Conservation (phyloP, 2,797 vertebrate species). For the Chiloscyllium punctatum region DNA sequence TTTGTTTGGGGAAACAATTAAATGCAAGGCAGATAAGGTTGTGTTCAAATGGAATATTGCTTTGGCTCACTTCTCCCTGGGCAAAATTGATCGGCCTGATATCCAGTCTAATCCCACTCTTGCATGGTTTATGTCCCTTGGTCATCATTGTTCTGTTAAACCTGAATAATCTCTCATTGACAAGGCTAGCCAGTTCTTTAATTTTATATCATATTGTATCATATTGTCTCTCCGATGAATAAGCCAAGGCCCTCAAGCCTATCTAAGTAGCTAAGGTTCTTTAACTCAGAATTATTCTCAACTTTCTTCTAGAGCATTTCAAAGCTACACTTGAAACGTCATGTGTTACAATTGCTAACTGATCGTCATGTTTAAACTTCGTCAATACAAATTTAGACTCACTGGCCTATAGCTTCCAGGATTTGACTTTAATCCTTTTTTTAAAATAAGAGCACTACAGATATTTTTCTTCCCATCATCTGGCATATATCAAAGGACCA, state of each 20-base stretch:
- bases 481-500: not conserved
- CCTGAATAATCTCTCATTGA: not conserved
- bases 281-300: not conserved
- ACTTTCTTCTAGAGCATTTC: not conserved
- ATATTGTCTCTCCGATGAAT: not conserved
- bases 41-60: not conserved
- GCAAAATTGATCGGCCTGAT: not conserved
- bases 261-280: not conserved
- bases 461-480: not conserved
- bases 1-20: not conserved
- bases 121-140: not conserved
- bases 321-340: not conserved
- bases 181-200: not conserved
- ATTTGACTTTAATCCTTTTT: slow-evolving; percentile 19
- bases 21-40: not conserved
- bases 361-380: not conserved
- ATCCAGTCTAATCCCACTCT: not conserved
- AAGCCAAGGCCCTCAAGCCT: not conserved
- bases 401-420: not conserved
- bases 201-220: not conserved
- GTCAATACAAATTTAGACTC: not conserved
- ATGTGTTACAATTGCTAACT: not conserved
- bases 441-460: not conserved
- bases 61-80: not conserved
- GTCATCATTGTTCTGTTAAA: not conserved